Conservation (phyloP, 2,113 vertebrate genomes). For the Cephalopterus ornatus region DNA sequence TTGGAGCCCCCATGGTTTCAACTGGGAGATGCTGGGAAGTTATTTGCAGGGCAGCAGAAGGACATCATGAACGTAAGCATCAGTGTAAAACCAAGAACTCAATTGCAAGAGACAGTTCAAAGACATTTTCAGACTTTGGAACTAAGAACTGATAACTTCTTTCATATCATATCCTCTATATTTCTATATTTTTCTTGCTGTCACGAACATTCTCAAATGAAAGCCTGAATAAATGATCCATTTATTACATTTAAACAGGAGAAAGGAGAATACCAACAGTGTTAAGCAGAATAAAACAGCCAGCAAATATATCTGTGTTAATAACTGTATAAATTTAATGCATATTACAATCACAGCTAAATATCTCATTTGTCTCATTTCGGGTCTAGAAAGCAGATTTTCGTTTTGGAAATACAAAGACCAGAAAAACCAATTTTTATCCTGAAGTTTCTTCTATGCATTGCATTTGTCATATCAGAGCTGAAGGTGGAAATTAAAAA, state of each 20-base stretch:
- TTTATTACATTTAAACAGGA: not conserved
- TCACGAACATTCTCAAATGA: not conserved
- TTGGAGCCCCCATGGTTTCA: not conserved
- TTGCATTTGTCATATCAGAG: not conserved
- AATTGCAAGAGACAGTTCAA: not conserved
- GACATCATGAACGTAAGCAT: not conserved
- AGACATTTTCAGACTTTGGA: not conserved
- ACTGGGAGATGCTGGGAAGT: not conserved
- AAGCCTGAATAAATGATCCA: fast-evolving
- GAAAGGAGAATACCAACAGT: not conserved
- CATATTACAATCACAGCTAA: not conserved
- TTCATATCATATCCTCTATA: not conserved
- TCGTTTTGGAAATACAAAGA: not conserved
- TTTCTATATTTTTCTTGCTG: not conserved
- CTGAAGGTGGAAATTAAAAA: not conserved
- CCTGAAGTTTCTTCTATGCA: not conserved
- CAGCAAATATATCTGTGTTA: not conserved
- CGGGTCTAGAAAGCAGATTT: not conserved
- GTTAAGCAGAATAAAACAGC: not conserved
- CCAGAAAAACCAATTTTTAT: fast-evolving
- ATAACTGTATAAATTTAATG: not conserved
- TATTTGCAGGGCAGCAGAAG: not conserved
- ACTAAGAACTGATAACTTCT: not conserved
- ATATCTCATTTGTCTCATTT: not conserved
- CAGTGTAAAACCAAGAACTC: not conserved